Evolutionary conservation across 2,888 invertebrate genomes (phyloP).

Genomic region (Caenorhabditis angaria): DNA sequence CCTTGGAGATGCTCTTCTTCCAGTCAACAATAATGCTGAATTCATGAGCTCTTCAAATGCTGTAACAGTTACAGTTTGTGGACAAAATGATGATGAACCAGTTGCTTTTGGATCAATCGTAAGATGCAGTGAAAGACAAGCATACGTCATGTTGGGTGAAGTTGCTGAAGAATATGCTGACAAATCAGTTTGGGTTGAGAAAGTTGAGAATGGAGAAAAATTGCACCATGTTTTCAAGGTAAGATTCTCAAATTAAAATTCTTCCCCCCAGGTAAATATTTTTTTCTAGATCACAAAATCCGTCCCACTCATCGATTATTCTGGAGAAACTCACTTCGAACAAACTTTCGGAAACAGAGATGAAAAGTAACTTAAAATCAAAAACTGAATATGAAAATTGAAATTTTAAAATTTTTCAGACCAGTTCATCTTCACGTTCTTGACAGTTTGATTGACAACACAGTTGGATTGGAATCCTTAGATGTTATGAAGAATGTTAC

Average conservation of each 20-base stretch:
- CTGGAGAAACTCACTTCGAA: slow-evolving; percentile 46
- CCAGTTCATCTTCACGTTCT: slow-evolving; percentile 47
- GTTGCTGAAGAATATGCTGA: slow-evolving; percentile 58
- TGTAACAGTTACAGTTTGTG: slow-evolving; percentile 57
- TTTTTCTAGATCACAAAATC: slow-evolving; percentile 28
- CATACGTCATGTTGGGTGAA: slow-evolving; percentile 64
- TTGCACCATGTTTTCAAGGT: slow-evolving; percentile 51
- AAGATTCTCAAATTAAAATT: slow-evolving; percentile 25
- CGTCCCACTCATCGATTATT: slow-evolving; percentile 36
- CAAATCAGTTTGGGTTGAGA: slow-evolving; percentile 57
- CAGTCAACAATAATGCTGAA: slow-evolving; percentile 67
- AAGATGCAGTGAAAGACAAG: slow-evolving; percentile 56
- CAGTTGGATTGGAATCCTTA: slow-evolving; percentile 53
- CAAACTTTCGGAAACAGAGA: slow-evolving; percentile 40
- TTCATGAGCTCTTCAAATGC: slow-evolving; percentile 53
- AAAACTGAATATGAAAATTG: background rate
- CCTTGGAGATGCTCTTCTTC: slow-evolving; percentile 60
- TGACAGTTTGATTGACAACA: slow-evolving; percentile 50
- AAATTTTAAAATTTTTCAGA: slow-evolving; percentile 20
- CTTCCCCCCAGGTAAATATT: slow-evolving; percentile 43
- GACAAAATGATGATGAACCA: slow-evolving; percentile 49
- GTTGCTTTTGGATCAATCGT: slow-evolving; percentile 66
- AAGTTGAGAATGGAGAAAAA: slow-evolving; percentile 43
- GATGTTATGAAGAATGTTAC: slow-evolving; percentile 63
- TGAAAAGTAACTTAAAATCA: slow-evolving; percentile 33